Conservation (phyloP, 2,888 invertebrate species). For the Chymomyza amoena region DNA sequence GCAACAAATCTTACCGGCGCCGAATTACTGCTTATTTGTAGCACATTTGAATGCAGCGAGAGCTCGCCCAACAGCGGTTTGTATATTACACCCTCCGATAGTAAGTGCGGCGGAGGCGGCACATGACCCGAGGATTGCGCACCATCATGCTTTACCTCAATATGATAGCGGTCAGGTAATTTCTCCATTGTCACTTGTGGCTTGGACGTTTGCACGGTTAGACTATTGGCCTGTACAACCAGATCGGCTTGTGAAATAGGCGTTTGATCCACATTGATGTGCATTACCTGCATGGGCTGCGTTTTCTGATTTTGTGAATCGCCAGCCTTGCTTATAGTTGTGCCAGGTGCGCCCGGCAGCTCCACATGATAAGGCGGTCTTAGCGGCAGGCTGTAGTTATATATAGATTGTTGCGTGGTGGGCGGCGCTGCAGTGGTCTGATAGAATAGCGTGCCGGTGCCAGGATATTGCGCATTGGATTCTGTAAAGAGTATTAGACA, state of each 20-base stretch:
- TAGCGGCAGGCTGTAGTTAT: constrained; percentile 76
- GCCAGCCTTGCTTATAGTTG: constrained; percentile 66
- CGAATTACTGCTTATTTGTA: constrained; percentile 73
- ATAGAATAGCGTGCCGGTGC: constrained; percentile 80
- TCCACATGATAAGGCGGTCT: constrained; percentile 76
- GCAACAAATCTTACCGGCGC: constrained; percentile 55
- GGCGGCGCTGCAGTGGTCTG: constrained; percentile 79
- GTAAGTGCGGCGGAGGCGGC: constrained; percentile 67
- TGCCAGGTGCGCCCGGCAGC: constrained; percentile 63
- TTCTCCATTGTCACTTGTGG: constrained; percentile 78
- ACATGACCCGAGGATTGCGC: constrained; percentile 60
- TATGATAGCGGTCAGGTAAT: constrained; percentile 76
- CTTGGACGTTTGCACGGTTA: constrained; percentile 67
- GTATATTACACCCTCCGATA: constrained; percentile 76
- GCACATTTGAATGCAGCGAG: constrained; percentile 75
- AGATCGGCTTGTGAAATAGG: constrained; percentile 71
- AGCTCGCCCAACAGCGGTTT: constrained; percentile 75
- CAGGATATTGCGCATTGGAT: constrained; percentile 79
- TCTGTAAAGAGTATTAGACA: constrained; percentile 75
- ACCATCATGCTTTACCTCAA: constrained; percentile 76
- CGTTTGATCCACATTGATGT: constrained; percentile 77
- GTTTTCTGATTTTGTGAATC: constrained; percentile 72
- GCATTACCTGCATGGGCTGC: constrained; percentile 74
- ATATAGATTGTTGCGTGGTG: constrained; percentile 76
- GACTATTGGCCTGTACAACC: constrained; percentile 47